These are phyloP conservation scores for Sinosuthora webbiana DNA, from an alignment of 2,113 vertebrate species.

Conservation along the genomic window DNA sequence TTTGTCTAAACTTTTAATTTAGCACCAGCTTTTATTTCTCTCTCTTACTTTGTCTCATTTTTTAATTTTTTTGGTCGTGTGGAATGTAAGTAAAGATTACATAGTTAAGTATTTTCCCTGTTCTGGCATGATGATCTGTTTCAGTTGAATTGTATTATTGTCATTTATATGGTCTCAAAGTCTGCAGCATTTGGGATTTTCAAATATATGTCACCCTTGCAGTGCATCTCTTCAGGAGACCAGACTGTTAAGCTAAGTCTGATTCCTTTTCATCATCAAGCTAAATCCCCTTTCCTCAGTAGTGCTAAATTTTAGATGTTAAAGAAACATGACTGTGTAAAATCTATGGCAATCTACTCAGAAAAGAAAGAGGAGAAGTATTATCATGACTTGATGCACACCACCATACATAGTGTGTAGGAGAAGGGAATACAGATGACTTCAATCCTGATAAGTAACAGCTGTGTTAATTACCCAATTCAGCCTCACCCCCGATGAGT, in stretches of 20 bases:
- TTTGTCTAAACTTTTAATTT: not conserved
- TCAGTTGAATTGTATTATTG: not conserved
- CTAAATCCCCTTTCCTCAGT: not conserved
- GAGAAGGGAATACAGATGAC: not conserved
- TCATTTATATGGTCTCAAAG: rapidly evolving
- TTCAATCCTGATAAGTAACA: not conserved
- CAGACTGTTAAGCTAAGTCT: not conserved
- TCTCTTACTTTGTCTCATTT: not conserved
- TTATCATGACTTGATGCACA: not conserved
- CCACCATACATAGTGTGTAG: not conserved
- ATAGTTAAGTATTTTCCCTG: not conserved
- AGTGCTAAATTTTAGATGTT: not conserved
- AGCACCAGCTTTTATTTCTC: not conserved
- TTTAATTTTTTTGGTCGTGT: not conserved
- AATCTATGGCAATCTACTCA: not conserved
- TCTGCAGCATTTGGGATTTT: not conserved
- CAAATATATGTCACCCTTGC: not conserved
- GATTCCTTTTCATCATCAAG: not conserved
- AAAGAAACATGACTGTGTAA: not conserved
- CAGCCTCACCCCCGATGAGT: not conserved
- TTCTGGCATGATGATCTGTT: not conserved
- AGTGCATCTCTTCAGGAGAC: not conserved
- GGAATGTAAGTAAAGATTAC: not conserved
- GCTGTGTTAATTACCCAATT: not conserved
- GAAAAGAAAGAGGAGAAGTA: not conserved